Evolutionary conservation across 2,797 vertebrate genomes (phyloP), one percentile per base, ranked within the genome.

Genomic region (Xiphorhynchus erythropygius): DNA sequence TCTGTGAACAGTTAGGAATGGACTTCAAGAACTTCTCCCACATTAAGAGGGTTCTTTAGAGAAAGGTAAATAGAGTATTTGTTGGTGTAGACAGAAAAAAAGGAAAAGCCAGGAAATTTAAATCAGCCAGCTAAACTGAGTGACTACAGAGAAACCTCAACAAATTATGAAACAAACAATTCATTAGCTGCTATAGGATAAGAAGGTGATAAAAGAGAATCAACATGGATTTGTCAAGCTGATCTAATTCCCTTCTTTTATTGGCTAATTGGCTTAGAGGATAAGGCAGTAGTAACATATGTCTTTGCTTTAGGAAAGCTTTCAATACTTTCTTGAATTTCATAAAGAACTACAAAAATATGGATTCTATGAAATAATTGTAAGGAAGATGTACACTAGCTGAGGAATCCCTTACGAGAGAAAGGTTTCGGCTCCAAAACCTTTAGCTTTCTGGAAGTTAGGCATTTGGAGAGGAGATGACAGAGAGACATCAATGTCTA

Each of bases 131-230:
- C 42, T 84, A 85, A 92, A 53, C 77, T 85, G 53, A 70, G 32
- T 57, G 24, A 64, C 53, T 95, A 55, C 50, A 90, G 33, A 92
- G 64, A 83, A 90, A 90, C 75, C 86, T 84, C 17, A 1, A 85
- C 70, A 85, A 95, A 94, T 94, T 67, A 80, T 77, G 88, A 92
- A 96, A 93, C 86, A 97, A 97, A 95, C 41, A 87, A 80, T 85
- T 90, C 46, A 80, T 92, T 96, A 94, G 13, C 56, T 85, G 27
- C 78, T 85, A 84, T 77, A 87, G 90, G 67, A 87, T 92, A 92
- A 96, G 77, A 87, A 90, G 60, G 78, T 87, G 81, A 64, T 76
- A 92, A 89, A 93, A 97, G 64, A 89, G 68, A 90, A 89, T 96
- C 92, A 94, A 70, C 86, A 77, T 85, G 94, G 93, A 96, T 94